These are phyloP conservation scores for Ursus arctos DNA, from an alignment of 2,113 vertebrate species.

Conservation along the genomic window DNA sequence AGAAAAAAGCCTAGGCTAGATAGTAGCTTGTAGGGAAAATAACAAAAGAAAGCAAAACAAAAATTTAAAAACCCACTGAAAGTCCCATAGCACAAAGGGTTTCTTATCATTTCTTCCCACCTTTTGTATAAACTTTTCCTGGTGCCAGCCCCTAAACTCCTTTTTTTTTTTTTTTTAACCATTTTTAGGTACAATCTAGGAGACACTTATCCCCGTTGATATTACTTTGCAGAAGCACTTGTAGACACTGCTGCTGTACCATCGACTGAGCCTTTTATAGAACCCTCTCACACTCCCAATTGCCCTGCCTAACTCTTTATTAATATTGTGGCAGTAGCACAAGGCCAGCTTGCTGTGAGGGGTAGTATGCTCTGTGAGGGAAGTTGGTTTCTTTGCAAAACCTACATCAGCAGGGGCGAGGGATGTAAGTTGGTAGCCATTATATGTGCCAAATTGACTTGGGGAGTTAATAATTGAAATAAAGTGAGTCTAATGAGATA, in stretches of 20 bases:
- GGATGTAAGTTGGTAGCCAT: neutral
- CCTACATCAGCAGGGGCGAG: neutral
- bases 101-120: neutral
- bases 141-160: neutral
- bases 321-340: neutral
- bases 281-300: neutral
- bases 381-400: slow-evolving; percentile 23
- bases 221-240: neutral
- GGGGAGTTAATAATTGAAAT: neutral
- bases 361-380: neutral
- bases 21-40: neutral
- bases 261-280: neutral
- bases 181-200: neutral
- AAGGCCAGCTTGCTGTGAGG: neutral
- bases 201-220: neutral
- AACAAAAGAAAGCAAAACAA: neutral
- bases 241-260: neutral
- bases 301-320: neutral
- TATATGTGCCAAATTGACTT: neutral
- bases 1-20: neutral
- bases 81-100: neutral
- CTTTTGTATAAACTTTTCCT: neutral
- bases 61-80: neutral
- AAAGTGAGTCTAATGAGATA: neutral
- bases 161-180: neutral